These are phyloP conservation scores for Polia nebulosa DNA, from an alignment of 2,888 invertebrate species.

Conservation along the genomic window DNA sequence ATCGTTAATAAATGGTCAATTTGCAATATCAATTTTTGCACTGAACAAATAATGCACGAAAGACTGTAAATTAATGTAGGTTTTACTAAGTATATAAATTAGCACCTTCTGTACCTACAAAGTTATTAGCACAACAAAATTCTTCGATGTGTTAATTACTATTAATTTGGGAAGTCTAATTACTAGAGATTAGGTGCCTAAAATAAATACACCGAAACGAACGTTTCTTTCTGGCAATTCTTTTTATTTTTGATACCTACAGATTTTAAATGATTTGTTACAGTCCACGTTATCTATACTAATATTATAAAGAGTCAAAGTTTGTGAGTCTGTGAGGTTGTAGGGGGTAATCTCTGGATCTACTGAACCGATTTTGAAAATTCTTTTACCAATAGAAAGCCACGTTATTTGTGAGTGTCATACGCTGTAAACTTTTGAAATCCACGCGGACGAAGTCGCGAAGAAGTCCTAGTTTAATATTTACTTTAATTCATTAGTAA, in stretches of 20 bases:
- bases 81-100: constrained; percentile 33
- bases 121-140: constrained; percentile 29
- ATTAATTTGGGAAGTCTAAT: constrained; percentile 37
- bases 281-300: no score
- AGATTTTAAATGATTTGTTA: neutral
- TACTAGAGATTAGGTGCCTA: neutral
- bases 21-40: constrained; percentile 23
- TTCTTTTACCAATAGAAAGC: no score
- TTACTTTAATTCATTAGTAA: neutral
- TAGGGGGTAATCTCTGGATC: no score
- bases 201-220: constrained; percentile 2
- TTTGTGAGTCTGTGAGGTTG: no score
- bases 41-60: constrained; percentile 1
- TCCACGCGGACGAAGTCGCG: no score
- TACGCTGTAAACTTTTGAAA: no score
- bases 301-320: no score
- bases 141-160: constrained; percentile 38
- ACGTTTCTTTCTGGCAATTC: neutral
- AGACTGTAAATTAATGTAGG: constrained; percentile 22
- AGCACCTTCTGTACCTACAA: neutral
- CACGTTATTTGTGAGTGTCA: no score
- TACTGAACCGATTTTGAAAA: no score
- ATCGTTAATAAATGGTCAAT: constrained; percentile 26
- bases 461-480: neutral
- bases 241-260: neutral